Conservation (phyloP, 2,797 vertebrate genomes). For the Eulemur albifrons region DNA sequence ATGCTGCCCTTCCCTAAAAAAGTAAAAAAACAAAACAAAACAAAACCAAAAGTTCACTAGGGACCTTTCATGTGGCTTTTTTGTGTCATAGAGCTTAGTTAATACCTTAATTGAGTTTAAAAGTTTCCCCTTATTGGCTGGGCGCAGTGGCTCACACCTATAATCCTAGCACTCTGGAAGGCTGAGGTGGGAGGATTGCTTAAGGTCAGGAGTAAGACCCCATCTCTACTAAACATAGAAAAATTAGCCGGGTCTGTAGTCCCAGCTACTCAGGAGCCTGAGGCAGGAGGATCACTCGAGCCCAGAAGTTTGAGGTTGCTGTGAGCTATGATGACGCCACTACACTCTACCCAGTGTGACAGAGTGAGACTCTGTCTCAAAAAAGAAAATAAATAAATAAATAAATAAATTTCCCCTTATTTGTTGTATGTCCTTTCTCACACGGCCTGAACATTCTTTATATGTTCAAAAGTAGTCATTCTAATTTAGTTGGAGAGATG, state of each 20-base stretch:
- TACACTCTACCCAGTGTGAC: neutral
- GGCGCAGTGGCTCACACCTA: rapidly evolving
- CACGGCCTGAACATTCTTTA: neutral
- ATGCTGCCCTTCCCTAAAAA: neutral
- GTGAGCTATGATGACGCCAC: neutral
- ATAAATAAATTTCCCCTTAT: neutral
- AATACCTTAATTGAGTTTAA: neutral
- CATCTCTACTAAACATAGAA: neutral
- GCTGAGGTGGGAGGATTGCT: neutral
- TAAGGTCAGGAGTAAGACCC: neutral
- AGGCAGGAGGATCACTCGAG: neutral
- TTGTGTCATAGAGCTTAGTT: neutral
- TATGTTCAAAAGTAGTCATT: neutral
- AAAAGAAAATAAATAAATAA: no score
- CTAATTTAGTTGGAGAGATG: neutral
- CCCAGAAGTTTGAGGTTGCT: no score
- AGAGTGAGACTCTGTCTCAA: neutral
- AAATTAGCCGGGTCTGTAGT: neutral
- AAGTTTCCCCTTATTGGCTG: neutral
- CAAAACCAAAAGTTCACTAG: neutral
- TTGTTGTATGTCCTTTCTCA: neutral
- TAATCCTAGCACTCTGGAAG: neutral
- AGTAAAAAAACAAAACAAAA: neutral
- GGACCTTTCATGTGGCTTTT: neutral
- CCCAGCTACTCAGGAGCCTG: neutral